These are phyloP conservation scores for Pristionchus fissidentatus DNA, from an alignment of 2,888 invertebrate genomes.

Conservation along the genomic window DNA sequence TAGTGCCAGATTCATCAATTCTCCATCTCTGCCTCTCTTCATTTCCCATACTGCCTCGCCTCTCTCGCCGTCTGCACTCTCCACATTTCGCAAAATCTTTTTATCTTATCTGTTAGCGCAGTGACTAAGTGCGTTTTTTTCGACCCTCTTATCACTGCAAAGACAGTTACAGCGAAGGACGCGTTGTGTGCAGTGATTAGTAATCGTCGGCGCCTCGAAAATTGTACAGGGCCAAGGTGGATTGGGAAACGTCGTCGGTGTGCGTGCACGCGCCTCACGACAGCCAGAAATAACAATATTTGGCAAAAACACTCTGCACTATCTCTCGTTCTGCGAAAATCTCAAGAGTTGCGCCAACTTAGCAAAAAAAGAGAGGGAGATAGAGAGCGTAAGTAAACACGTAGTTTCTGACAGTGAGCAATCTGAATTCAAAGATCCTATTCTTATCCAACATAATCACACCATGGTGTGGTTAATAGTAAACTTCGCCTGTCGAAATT, in stretches of 20 bases:
- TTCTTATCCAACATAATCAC: too few species aligned
- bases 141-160: conserved; percentile 39
- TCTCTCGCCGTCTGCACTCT: conserved; percentile 28
- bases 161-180: conserved; percentile 19
- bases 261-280: background rate
- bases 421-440: too few species aligned
- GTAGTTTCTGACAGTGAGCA: too few species aligned
- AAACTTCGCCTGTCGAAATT: conserved; percentile 26
- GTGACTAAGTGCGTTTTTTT: conserved; percentile 30
- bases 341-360: conserved; percentile 29
- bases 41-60: conserved; percentile 40
- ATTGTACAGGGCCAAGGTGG: background rate
- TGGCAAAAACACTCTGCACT: background rate
- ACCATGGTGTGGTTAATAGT: background rate
- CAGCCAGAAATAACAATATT: background rate
- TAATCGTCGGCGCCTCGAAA: conserved; percentile 24
- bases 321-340: conserved; percentile 36
- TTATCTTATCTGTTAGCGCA: background rate
- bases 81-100: conserved; percentile 1
- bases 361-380: too few species aligned
- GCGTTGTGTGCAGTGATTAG: background rate
- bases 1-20: background rate
- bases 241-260: conserved; percentile 19
- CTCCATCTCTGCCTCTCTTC: conserved; percentile 10
- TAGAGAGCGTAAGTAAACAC: conserved; percentile 3